A percentile compares a stretch with the other conserved stretches of the same genome.
Conservation (phyloP, 1,140 invertebrate species). For the Coptotermes formosanus region DNA sequence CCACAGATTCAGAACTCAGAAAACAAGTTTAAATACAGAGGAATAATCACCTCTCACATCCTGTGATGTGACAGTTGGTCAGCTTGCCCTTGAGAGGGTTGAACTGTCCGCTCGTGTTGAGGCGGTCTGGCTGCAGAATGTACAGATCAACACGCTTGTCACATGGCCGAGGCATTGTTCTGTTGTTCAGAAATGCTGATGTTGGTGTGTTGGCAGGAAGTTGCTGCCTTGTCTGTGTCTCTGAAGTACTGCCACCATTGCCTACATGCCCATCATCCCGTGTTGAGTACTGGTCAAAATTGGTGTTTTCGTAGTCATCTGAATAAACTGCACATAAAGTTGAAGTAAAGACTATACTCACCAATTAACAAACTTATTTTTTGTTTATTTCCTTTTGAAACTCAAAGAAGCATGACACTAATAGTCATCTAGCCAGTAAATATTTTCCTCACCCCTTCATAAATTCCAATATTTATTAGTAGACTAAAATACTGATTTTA, state of each 20-base stretch:
- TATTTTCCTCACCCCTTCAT: too few relatives aligned
- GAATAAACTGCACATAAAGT: slow-evolving; percentile 39
- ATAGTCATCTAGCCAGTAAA: too few relatives aligned
- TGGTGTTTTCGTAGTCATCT: slow-evolving; percentile 44
- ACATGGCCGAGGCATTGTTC: slow-evolving; percentile 66
- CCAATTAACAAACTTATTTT: neutral
- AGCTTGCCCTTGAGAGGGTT: slow-evolving; percentile 83
- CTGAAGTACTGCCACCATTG: neutral
- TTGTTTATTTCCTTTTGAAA: neutral
- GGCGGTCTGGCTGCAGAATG: slow-evolving; percentile 74
- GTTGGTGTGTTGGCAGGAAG: slow-evolving; percentile 14
- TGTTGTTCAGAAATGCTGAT: slow-evolving; percentile 46
- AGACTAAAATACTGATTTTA: too few relatives aligned
- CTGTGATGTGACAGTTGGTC: slow-evolving; percentile 84
- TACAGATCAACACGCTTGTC: slow-evolving; percentile 86
- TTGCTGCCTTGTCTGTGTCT: neutral
- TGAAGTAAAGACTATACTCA: neutral
- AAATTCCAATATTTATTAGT: too few relatives aligned
- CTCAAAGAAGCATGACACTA: neutral
- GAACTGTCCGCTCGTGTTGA: slow-evolving; percentile 73
- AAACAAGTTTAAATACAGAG: too few relatives aligned
- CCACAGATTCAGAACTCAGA: neutral
- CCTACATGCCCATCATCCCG: slow-evolving; percentile 43
- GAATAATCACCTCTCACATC: slow-evolving; percentile 74
- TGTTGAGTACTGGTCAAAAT: slow-evolving; percentile 43